phyloP scores from a whole-genome alignment of 1,140 invertebrate species.

The Apis cerana region DNA sequence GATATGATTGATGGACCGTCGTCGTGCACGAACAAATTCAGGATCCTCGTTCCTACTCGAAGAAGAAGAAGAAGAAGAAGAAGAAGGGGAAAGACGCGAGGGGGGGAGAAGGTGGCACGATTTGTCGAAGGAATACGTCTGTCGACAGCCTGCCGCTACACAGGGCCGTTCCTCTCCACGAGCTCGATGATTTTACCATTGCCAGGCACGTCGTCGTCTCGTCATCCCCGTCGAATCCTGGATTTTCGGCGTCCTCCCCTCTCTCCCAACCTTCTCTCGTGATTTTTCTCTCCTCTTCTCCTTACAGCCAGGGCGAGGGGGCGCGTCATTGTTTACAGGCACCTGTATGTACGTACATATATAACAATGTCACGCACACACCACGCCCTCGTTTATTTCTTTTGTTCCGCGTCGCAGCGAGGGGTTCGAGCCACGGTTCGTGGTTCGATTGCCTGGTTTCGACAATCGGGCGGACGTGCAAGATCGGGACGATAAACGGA shows the following conservation, averaged over 20 bases:
- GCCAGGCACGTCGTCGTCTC: conserved; percentile 60
- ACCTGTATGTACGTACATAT: conserved; percentile 74
- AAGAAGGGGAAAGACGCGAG: neutral
- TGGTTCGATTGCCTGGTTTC: conserved; percentile 12
- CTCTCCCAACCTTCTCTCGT: neutral
- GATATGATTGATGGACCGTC: conserved; percentile 54
- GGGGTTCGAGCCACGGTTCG: conserved; percentile 59
- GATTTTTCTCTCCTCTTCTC: neutral
- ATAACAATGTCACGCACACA: conserved; percentile 79
- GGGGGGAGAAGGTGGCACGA: conserved; percentile 57
- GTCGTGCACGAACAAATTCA: conserved; percentile 67
- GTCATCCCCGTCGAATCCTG: conserved; percentile 34
- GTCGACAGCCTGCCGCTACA: conserved; percentile 54
- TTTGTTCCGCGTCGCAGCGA: conserved; percentile 77
- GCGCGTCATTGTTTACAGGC: conserved; percentile 58
- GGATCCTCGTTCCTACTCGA: conserved; percentile 29
- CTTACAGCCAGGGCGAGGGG: neutral
- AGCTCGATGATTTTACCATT: conserved; percentile 65
- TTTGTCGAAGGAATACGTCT: conserved; percentile 71
- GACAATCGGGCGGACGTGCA: conserved; percentile 52
- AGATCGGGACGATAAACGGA: conserved; percentile 52
- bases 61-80: too few species aligned
- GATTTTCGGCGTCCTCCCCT: conserved; percentile 52
- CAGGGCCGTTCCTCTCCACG: too few species aligned
- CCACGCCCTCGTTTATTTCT: conserved; percentile 79